Percentiles rank a stretch among this genome's conserved stretches.
These are phyloP conservation scores for Carassius auratus DNA, from an alignment of 2,113 vertebrate genomes.

Conservation along the genomic window DNA sequence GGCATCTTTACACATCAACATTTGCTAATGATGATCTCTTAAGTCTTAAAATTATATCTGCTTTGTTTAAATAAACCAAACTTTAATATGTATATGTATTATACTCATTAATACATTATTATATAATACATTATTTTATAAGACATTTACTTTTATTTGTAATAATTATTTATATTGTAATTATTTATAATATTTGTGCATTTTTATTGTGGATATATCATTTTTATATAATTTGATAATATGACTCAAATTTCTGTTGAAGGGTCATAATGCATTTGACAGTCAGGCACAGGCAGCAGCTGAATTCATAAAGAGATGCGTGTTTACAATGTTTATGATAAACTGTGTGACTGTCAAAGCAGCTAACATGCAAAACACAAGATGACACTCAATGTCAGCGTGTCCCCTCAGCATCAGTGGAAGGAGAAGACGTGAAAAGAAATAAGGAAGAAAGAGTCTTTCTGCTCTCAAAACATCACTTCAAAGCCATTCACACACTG, in stretches of 20 bases:
- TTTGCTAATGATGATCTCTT: background rate
- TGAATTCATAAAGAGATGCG: background rate
- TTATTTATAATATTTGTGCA: too few species aligned
- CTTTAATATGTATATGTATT: too few species aligned
- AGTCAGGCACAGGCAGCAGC: constrained; percentile 2
- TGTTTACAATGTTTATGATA: constrained; percentile 13
- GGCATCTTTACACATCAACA: background rate
- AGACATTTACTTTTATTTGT: too few species aligned
- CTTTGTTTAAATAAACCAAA: background rate
- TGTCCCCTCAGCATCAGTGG: constrained; percentile 6
- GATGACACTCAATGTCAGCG: constrained; percentile 16
- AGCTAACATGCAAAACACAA: constrained; percentile 11
- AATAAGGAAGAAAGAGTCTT: background rate
- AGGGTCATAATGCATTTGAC: background rate
- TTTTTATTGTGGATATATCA: too few species aligned
- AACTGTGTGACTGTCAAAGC: constrained; percentile 6
- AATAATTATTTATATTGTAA: too few species aligned
- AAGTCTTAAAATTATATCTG: background rate
- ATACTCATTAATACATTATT: too few species aligned
- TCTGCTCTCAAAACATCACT: constrained; percentile 21
- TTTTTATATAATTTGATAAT: too few species aligned
- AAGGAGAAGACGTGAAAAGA: background rate
- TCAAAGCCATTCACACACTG: constrained; percentile 1
- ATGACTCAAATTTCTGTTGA: background rate
- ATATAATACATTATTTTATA: too few species aligned